Percentiles rank a stretch among this genome's conserved stretches.
Evolutionary conservation across 2,888 invertebrate species (phyloP).

Genomic region (Bugula neritina): DNA sequence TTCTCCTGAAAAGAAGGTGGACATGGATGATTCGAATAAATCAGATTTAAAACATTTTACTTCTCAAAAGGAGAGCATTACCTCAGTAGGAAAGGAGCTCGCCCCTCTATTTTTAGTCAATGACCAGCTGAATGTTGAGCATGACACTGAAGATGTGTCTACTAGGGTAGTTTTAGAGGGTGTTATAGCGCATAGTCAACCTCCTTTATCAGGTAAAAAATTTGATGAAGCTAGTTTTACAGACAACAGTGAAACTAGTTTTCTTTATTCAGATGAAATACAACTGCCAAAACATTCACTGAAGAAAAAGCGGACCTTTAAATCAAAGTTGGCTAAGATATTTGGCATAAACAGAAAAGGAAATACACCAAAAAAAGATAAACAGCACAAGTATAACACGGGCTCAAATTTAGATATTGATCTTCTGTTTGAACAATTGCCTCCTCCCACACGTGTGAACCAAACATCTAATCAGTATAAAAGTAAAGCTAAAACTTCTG

Average conservation of each 20-base stretch:
- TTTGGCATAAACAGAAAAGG: neutral
- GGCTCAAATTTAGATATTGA: slow-evolving; percentile 6
- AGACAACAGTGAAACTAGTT: neutral
- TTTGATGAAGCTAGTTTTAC: neutral
- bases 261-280: neutral
- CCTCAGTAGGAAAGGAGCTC: too few species aligned
- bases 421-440: neutral
- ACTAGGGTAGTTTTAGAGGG: neutral
- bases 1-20: too few species aligned
- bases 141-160: neutral
- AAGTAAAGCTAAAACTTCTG: neutral
- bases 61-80: too few species aligned
- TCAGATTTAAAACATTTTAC: too few species aligned
- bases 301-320: slow-evolving; percentile 4
- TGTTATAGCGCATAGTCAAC: neutral
- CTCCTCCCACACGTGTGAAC: neutral
- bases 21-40: too few species aligned
- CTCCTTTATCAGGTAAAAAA: neutral
- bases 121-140: too few species aligned
- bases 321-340: slow-evolving; percentile 9
- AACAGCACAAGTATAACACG: neutral
- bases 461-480: neutral
- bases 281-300: neutral
- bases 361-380: neutral
- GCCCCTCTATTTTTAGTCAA: too few species aligned